Conservation (phyloP, 2,113 vertebrate genomes). For the Globicephala melas region DNA sequence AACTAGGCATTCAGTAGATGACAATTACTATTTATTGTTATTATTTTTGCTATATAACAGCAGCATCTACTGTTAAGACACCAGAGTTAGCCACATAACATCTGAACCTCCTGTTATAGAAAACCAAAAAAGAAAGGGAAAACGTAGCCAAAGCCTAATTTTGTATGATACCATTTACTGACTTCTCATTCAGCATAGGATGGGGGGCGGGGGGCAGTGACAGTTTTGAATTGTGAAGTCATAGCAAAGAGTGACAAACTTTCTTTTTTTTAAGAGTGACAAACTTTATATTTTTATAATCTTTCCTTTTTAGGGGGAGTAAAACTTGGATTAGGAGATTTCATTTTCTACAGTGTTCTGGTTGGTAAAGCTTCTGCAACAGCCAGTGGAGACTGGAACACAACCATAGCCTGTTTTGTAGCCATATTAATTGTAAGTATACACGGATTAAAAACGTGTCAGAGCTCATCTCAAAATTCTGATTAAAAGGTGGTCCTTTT, state of each 20-base stretch:
- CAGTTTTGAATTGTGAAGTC: slow-evolving; percentile 18
- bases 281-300: slow-evolving; percentile 9
- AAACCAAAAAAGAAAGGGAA: background rate
- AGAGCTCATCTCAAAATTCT: background rate
- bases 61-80: background rate
- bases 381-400: slow-evolving; percentile 99
- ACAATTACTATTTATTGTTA: background rate
- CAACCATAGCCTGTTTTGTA: slow-evolving; percentile 97
- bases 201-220: background rate
- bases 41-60: background rate
- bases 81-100: background rate
- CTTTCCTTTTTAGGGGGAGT: slow-evolving; percentile 90
- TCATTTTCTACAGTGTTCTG: slow-evolving; percentile 99
- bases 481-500: background rate
- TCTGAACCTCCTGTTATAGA: background rate
- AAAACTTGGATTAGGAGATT: slow-evolving; percentile 97
- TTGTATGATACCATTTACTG: background rate
- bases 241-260: slow-evolving; percentile 19
- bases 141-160: background rate
- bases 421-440: slow-evolving; percentile 97
- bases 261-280: background rate
- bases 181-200: background rate
- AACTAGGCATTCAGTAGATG: background rate
- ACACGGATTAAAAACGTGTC: background rate
- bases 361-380: slow-evolving; percentile 98